These are phyloP conservation scores for Stomorhina lunata DNA, from an alignment of 2,888 invertebrate species.

Conservation along the genomic window DNA sequence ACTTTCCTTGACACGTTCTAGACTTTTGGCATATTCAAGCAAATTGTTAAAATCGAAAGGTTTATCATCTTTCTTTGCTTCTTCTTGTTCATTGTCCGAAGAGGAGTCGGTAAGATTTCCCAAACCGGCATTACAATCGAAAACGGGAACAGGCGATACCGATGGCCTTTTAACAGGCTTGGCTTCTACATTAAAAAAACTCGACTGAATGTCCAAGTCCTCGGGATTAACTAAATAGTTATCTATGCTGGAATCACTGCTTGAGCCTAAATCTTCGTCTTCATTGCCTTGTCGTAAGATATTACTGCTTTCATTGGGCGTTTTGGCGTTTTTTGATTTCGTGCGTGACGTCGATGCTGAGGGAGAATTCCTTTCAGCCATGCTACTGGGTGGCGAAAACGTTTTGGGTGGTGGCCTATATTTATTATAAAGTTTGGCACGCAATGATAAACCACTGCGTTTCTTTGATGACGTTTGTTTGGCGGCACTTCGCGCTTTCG, in stretches of 20 bases:
- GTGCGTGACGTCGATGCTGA: slow-evolving; percentile 72
- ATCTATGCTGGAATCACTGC: slow-evolving; percentile 80
- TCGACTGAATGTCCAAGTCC: slow-evolving; percentile 82
- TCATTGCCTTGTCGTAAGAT: slow-evolving; percentile 53
- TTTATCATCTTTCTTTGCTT: slow-evolving; percentile 69
- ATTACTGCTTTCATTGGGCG: slow-evolving; percentile 74
- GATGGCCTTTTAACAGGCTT: slow-evolving; percentile 44
- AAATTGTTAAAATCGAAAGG: slow-evolving; percentile 80
- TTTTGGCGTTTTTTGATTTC: slow-evolving; percentile 76
- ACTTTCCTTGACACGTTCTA: slow-evolving; percentile 83
- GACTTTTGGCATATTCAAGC: slow-evolving; percentile 82
- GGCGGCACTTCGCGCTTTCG: slow-evolving; percentile 58
- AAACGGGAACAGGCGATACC: slow-evolving; percentile 72
- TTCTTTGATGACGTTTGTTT: slow-evolving; percentile 73
- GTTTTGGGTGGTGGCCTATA: slow-evolving; percentile 76
- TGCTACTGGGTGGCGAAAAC: slow-evolving; percentile 69
- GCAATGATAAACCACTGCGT: slow-evolving; percentile 73
- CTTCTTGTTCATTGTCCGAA: slow-evolving; percentile 74
- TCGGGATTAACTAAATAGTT: slow-evolving; percentile 82
- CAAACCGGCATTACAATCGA: slow-evolving; percentile 78
- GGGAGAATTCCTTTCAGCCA: slow-evolving; percentile 71
- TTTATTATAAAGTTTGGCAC: slow-evolving; percentile 76
- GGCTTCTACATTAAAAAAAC: slow-evolving; percentile 80
- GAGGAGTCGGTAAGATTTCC: slow-evolving; percentile 74
- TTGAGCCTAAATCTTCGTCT: slow-evolving; percentile 67